phyloP scores from a whole-genome alignment of 2,113 vertebrate genomes.

The Pollimyrus isidori region DNA sequence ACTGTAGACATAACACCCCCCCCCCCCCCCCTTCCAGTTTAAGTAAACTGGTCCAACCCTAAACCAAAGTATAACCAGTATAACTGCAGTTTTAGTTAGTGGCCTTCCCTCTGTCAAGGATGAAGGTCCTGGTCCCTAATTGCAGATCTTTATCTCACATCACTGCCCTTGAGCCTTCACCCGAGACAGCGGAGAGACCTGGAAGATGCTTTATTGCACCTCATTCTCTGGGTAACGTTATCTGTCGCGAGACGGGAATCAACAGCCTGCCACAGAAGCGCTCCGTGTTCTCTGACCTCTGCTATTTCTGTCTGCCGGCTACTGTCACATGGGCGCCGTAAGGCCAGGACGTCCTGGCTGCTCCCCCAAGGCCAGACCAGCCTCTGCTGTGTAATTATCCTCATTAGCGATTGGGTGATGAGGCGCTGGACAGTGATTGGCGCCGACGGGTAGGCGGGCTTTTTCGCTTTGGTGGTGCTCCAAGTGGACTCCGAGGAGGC shows the following conservation, averaged over 20 bases:
- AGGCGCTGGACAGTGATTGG: neutral
- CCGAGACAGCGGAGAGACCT: neutral
- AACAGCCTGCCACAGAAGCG: neutral
- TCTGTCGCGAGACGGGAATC: neutral
- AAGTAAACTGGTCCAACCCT: neutral
- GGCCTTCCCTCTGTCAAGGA: neutral
- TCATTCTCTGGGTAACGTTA: neutral
- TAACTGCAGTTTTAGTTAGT: neutral
- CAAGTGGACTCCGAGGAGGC: neutral
- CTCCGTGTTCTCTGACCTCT: neutral
- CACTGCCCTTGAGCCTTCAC: neutral
- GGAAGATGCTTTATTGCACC: neutral
- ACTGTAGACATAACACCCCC: neutral
- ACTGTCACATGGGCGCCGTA: neutral
- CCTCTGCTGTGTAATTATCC: neutral
- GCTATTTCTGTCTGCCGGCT: slow-evolving; percentile 7
- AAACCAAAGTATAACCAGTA: neutral
- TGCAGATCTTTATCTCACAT: neutral
- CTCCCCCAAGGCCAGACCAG: neutral
- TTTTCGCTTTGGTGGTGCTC: neutral
- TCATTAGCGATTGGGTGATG: neutral
- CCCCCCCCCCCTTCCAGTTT: neutral
- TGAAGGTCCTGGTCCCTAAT: neutral
- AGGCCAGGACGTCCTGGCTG: neutral
- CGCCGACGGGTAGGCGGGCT: neutral